Evolutionary conservation across 2,888 invertebrate species (phyloP).

Genomic region (Pogonocherus hispidulus): DNA sequence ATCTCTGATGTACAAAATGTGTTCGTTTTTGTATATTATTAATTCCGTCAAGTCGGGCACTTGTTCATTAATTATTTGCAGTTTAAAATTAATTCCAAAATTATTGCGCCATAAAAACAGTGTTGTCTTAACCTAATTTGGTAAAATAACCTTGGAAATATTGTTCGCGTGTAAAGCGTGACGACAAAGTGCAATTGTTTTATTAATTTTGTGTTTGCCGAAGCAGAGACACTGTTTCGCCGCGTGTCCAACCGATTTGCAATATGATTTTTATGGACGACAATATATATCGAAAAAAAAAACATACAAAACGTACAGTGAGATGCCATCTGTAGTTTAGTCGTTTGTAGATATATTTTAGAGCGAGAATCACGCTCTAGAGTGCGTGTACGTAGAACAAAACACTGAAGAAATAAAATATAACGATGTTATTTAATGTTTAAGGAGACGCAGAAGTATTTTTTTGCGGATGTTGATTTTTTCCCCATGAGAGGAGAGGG

Average conservation of each 20-base stretch:
- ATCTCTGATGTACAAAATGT: not conserved
- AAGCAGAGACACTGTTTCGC: not conserved
- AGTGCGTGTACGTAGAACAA: constrained; percentile 41
- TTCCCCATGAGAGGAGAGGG: constrained; percentile 12
- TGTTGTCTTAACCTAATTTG: too few relatives aligned
- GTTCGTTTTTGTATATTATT: too few relatives aligned
- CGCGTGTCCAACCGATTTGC: constrained; percentile 7
- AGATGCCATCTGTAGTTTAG: constrained; percentile 49
- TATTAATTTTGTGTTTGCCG: too few relatives aligned
- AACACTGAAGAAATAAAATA: constrained; percentile 41
- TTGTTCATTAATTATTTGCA: too few relatives aligned
- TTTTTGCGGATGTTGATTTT: constrained; percentile 31
- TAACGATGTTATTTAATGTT: constrained; percentile 61
- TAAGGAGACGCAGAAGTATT: constrained; percentile 49
- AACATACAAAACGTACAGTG: constrained; percentile 44
- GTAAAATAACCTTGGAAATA: too few relatives aligned
- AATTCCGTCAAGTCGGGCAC: too few relatives aligned
- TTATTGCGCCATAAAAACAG: too few relatives aligned
- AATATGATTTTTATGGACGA: constrained; percentile 51
- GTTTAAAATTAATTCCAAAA: too few relatives aligned
- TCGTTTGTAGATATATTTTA: constrained; percentile 47
- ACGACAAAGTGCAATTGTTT: too few relatives aligned
- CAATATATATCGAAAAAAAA: constrained; percentile 48
- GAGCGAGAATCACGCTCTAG: constrained; percentile 42
- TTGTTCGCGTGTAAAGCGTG: too few relatives aligned